Evolutionary conservation across 2,888 invertebrate genomes (phyloP).

Genomic region (Erebia ligea): DNA sequence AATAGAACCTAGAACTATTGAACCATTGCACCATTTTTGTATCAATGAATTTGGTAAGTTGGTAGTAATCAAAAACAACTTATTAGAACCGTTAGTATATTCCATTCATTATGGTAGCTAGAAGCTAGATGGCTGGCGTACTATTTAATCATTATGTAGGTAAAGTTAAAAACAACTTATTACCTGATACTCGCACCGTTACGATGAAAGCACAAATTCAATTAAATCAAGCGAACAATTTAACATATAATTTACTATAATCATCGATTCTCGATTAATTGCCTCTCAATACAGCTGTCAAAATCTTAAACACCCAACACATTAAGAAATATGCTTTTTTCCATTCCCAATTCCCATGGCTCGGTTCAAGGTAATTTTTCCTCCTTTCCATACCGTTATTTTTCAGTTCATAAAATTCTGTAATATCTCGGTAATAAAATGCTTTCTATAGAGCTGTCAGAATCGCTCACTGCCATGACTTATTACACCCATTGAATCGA

Average conservation of each 20-base stretch:
- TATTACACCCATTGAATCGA: conserved; percentile 31
- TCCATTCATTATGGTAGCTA: no score
- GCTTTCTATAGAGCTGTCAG: conserved; percentile 15
- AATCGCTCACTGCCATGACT: conserved; percentile 38
- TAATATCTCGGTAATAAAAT: neutral
- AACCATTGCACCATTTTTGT: no score
- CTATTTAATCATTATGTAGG: no score
- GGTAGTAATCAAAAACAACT: no score
- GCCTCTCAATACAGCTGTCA: neutral
- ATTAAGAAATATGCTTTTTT: neutral
- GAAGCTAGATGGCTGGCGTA: no score
- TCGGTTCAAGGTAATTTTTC: neutral
- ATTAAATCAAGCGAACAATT: neutral
- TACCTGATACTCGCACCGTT: neutral
- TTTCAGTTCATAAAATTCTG: neutral
- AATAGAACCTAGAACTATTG: no score
- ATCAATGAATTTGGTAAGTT: no score
- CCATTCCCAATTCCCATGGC: neutral
- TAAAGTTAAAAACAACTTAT: no score
- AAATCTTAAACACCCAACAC: neutral
- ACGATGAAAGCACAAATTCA: neutral
- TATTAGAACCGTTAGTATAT: no score
- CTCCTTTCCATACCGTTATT: neutral
- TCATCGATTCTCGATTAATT: neutral
- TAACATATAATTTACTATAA: neutral